Percentiles rank a stretch among this genome's conserved stretches.
Evolutionary conservation across 2,797 vertebrate species (phyloP).

Genomic region (Neosilurus hyrtlii): DNA sequence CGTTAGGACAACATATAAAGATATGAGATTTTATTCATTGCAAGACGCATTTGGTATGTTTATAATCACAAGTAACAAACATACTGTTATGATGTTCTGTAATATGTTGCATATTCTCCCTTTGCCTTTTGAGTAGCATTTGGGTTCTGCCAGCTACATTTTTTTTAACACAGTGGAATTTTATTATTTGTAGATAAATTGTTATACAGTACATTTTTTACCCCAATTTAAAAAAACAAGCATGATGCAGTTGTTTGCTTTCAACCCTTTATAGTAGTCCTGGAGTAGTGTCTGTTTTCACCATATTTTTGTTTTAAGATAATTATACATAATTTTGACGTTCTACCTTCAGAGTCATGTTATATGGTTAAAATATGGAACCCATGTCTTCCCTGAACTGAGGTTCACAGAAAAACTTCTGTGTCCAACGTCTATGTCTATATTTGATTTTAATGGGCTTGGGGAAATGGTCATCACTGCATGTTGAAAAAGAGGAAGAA

Average conservation of each 20-base stretch:
- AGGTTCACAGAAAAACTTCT: conserved; percentile 4
- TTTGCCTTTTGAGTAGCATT: neutral
- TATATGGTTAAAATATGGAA: conserved; percentile 26
- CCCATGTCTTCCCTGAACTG: conserved; percentile 40
- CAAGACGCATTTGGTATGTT: neutral
- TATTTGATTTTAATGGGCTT: conserved; percentile 14
- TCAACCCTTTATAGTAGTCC: neutral
- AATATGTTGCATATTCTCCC: neutral
- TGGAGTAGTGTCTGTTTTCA: conserved; percentile 7
- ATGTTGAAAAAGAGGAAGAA: conserved; percentile 69
- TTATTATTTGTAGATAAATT: neutral
- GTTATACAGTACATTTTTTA: neutral
- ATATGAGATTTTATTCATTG: neutral
- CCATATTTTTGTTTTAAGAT: neutral
- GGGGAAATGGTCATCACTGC: conserved; percentile 44
- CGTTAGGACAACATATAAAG: neutral
- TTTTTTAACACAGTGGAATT: neutral
- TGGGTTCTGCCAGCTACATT: neutral
- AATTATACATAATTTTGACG: conserved; percentile 18
- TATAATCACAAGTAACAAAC: neutral
- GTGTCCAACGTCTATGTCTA: conserved; percentile 9
- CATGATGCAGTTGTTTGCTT: neutral
- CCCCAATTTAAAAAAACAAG: neutral
- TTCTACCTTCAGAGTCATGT: conserved; percentile 29
- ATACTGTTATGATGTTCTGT: neutral